A percentile compares a stretch with the other conserved stretches of the same genome.
These are phyloP conservation scores for Arbacia lixula DNA, from an alignment of 53 echinoderm and acorn worm species.

Conservation along the genomic window DNA sequence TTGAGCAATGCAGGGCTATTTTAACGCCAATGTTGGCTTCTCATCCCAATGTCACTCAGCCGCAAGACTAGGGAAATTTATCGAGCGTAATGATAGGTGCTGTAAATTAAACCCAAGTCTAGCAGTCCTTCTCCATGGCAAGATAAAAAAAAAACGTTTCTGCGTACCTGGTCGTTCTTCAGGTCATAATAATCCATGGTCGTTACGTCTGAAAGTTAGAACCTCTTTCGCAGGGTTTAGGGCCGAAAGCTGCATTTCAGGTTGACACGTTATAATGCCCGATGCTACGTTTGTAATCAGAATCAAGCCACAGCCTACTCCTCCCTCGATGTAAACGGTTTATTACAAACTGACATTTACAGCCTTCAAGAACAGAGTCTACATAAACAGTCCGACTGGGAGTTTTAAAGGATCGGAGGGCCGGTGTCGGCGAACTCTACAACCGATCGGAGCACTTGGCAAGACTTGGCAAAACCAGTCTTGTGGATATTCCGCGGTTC, in stretches of 20 bases:
- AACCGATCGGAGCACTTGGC: too few species aligned
- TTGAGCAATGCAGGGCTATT: too few species aligned
- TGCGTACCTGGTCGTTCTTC: not conserved
- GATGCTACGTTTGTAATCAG: conserved; percentile 24
- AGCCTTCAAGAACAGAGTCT: conserved; percentile 1
- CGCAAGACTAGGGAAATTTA: too few species aligned
- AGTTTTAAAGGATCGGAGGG: not conserved
- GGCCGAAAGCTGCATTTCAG: conserved; percentile 46
- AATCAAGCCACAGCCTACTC: conserved; percentile 7
- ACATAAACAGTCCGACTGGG: conserved; percentile 10
- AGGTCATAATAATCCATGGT: conserved; percentile 6
- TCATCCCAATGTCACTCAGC: too few species aligned
- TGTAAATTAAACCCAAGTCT: too few species aligned
- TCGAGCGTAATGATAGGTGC: too few species aligned
- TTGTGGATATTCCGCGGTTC: too few species aligned
- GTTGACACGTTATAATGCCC: conserved; percentile 44
- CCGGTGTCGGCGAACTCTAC: too few species aligned
- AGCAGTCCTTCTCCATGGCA: too few species aligned
- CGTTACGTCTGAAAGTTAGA: not conserved
- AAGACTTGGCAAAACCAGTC: too few species aligned
- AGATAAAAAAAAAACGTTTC: too few species aligned
- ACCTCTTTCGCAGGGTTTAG: conserved; percentile 15
- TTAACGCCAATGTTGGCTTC: too few species aligned
- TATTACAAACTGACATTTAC: conserved; percentile 45
- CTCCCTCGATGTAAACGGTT: conserved; percentile 53